phyloP scores from a whole-genome alignment of 2,797 vertebrate genomes.

The Synanceia verrucosa region DNA sequence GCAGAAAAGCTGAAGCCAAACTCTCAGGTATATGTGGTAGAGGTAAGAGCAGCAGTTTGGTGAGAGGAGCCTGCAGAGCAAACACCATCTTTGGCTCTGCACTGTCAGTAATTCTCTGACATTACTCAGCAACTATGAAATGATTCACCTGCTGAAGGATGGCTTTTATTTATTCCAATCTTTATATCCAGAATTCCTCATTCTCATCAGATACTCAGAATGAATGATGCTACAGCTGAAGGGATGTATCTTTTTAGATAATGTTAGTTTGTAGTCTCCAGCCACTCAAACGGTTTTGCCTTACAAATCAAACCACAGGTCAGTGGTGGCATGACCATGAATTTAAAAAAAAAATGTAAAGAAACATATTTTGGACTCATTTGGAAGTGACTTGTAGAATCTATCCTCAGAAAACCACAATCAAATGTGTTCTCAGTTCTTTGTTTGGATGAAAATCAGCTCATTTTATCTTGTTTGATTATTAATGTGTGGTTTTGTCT shows the following conservation, averaged over 20 bases:
- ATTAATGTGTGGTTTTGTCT: neutral
- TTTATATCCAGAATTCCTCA: neutral
- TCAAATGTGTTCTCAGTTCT: neutral
- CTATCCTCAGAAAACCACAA: neutral
- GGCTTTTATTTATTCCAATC: neutral
- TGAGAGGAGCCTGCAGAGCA: conserved; percentile 75
- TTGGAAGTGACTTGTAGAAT: neutral
- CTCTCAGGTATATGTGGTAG: conserved; percentile 64
- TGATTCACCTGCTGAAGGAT: neutral
- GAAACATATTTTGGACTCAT: neutral
- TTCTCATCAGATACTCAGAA: neutral
- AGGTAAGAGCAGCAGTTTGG: conserved; percentile 73
- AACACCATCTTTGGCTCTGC: conserved; percentile 53
- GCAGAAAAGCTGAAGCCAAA: conserved; percentile 66
- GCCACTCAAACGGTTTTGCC: neutral
- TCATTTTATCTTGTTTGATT: neutral
- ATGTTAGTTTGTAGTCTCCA: neutral
- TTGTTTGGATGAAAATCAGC: neutral
- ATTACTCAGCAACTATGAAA: neutral
- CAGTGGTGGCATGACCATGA: neutral
- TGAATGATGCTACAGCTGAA: neutral
- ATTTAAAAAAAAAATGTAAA: too few species aligned
- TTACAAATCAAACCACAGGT: neutral
- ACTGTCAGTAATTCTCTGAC: conserved; percentile 19
- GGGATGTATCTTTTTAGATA: neutral